Evolutionary conservation across 2,888 invertebrate genomes (phyloP).

Genomic region (Cantharis nigra): DNA sequence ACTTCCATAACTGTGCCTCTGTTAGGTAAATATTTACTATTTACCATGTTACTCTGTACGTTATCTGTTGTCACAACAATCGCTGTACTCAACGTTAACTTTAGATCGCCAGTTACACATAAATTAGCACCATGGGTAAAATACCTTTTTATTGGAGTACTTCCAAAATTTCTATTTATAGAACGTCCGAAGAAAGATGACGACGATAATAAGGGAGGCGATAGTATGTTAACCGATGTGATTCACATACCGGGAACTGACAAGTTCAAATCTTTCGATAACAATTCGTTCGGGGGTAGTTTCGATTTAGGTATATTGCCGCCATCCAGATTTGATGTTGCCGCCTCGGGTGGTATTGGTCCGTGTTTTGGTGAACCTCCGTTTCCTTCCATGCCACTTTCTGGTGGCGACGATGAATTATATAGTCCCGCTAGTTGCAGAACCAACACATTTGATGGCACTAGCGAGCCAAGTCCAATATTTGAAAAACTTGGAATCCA

Average conservation of each 20-base stretch:
- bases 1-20: constrained; percentile 91
- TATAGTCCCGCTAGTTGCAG: constrained; percentile 69
- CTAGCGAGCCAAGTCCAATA: constrained; percentile 73
- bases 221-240: constrained; percentile 75
- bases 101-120: constrained; percentile 89
- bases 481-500: constrained; percentile 81
- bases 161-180: constrained; percentile 86
- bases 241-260: constrained; percentile 67
- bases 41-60: constrained; percentile 94
- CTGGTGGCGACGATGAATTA: constrained; percentile 82
- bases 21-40: constrained; percentile 88
- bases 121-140: constrained; percentile 91
- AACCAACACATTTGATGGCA: constrained; percentile 59
- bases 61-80: constrained; percentile 92
- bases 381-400: constrained; percentile 70
- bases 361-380: constrained; percentile 69
- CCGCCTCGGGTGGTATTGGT: constrained; percentile 67
- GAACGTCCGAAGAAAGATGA: constrained; percentile 84
- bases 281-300: constrained; percentile 62
- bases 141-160: constrained; percentile 77
- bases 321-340: constrained; percentile 65
- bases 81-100: constrained; percentile 91
- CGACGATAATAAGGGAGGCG: constrained; percentile 55
- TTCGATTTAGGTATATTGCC: constrained; percentile 53
- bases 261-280: constrained; percentile 69